Evolutionary conservation across 2,113 vertebrate genomes (phyloP).

Genomic region (Delphinapterus leucas): DNA sequence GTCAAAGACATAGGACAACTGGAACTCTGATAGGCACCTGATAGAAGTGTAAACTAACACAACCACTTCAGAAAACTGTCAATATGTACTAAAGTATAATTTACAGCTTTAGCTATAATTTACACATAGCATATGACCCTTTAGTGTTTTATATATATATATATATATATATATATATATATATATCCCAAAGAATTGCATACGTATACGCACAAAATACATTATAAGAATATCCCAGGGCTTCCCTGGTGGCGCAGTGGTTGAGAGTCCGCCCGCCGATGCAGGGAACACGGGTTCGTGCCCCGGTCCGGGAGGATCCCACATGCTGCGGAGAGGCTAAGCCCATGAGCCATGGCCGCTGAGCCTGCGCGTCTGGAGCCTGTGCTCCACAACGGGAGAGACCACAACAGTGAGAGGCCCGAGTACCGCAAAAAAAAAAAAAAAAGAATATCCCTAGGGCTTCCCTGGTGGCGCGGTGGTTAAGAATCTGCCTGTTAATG

Average conservation of each 20-base stretch:
- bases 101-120: not conserved
- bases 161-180: not conserved
- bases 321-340: too few relatives aligned
- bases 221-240: not conserved
- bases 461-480: not conserved
- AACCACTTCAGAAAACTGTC: not conserved
- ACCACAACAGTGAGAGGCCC: too few relatives aligned
- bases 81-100: not conserved
- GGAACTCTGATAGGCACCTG: not conserved
- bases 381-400: too few relatives aligned
- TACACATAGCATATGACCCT: not conserved
- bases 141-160: not conserved
- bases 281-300: not conserved
- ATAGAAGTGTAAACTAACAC: not conserved
- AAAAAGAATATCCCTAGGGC: not conserved
- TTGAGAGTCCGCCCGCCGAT: not conserved
- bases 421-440: too few relatives aligned
- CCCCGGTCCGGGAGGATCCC: not conserved
- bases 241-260: not conserved
- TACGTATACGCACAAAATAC: too few relatives aligned
- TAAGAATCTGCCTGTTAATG: too few relatives aligned
- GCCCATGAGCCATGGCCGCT: rapidly evolving
- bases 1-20: not conserved
- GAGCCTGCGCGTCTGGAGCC: too few relatives aligned
- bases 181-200: not conserved